phyloP scores from a whole-genome alignment of 2,888 invertebrate species.

The Matsumyia berberina region DNA sequence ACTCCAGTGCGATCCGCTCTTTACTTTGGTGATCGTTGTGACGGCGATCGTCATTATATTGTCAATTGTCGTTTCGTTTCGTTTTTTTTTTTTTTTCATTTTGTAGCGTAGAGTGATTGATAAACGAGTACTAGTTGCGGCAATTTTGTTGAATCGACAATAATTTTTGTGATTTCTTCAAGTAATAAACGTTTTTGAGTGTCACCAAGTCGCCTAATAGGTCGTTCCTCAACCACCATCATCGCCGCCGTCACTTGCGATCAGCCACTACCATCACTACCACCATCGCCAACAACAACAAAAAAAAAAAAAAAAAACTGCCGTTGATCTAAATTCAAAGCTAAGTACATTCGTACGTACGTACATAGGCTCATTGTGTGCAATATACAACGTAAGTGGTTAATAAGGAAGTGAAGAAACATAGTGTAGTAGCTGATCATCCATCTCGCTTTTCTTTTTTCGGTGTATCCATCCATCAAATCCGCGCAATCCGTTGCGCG shows the following conservation, averaged over 20 bases:
- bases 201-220: conserved; percentile 72
- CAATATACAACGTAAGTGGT: conserved; percentile 75
- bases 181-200: conserved; percentile 61
- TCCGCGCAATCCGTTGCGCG: conserved; percentile 50
- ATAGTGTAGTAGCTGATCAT: conserved; percentile 72
- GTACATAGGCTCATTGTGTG: conserved; percentile 42
- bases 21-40: conserved; percentile 47
- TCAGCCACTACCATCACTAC: conserved; percentile 26
- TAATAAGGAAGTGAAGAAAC: conserved; percentile 76
- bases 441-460: conserved; percentile 69
- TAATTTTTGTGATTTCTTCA: conserved; percentile 67
- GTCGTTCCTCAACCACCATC: conserved; percentile 58
- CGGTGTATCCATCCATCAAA: conserved; percentile 71
- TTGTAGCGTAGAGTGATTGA: conserved; percentile 13
- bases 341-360: conserved; percentile 58
- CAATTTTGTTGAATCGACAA: conserved; percentile 45
- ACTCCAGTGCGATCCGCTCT: conserved; percentile 51
- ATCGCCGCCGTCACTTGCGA: conserved; percentile 31
- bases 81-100: conserved; percentile 17
- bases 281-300: conserved; percentile 24
- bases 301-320: conserved; percentile 6
- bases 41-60: conserved; percentile 44
- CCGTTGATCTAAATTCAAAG: conserved; percentile 75
- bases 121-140: too few species aligned
- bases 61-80: conserved; percentile 32